Base-by-base conservation (phyloP, 2,113 vertebrate species). In the Solea senegalensis region DNA sequence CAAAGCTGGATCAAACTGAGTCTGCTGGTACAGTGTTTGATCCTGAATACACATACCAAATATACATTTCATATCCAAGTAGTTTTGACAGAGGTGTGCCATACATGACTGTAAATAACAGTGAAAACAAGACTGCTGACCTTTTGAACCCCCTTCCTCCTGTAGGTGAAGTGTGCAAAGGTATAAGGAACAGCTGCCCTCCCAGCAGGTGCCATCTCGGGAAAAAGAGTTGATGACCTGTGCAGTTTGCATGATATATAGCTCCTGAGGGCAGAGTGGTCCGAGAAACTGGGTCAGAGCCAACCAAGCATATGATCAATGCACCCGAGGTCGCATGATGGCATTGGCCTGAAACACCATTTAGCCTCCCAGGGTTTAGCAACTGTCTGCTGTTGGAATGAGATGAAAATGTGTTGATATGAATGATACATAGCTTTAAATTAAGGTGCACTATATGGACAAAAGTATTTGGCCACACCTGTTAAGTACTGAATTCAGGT, bases 261-360 rank as follows among this genome's bases (percentile, higher is more conserved):
- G 60, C 68, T 74, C 74, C 81, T 78, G 59, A 69, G 76, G 74
- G 71, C 65, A 76, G 72, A 65, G 66, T 78, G 72, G 49, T 70
- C 74, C 72, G 70, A 81, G 82, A 82, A 89, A 84, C 71, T 85
- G 84, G 86, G 81, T 66, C 85, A 89, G 72, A 85, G 65, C 69
- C 70, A 80, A 65, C 74, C 65, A 66, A 83, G 82, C 88, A 78
- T 80, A 77, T 85, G 82, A 86, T 82, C 80, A 85, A 86, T 83
- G 72, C 84, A 83, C 77, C 80, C 65, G 74, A 85, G 88, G 86
- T 89, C 86, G 86, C 67, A 69, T 40, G 68, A 59, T 80, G 82
- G 64, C 83, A 74, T 49, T 74, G 74, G 74, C 72, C 82, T 84
- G 82, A 88, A 83, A 86, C 70, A 82, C 74, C 83, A 80, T 82